Evolutionary conservation across 2,888 invertebrate genomes (phyloP).

Genomic region (Diaprepes abbreviatus): DNA sequence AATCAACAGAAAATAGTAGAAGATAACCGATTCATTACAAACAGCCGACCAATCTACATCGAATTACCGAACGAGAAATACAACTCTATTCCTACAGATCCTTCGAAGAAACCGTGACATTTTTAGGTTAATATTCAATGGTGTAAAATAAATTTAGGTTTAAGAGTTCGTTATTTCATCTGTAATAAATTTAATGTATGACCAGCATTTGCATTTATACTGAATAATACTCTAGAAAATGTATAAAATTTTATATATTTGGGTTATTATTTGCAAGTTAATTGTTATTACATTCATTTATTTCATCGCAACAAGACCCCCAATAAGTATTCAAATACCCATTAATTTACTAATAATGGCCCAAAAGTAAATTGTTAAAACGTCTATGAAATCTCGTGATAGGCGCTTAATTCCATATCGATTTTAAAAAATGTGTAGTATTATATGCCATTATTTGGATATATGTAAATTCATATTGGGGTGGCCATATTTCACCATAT

Average conservation of each 20-base stretch:
- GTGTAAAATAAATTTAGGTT: background rate
- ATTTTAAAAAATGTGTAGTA: background rate
- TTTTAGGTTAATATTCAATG: background rate
- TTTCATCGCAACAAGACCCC: no score
- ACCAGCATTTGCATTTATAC: background rate
- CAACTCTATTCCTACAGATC: constrained; percentile 26
- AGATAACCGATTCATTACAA: constrained; percentile 72
- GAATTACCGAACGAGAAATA: constrained; percentile 76
- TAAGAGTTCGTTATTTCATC: background rate
- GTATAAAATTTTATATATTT: background rate
- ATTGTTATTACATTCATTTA: no score
- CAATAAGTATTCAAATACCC: no score
- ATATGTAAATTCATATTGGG: background rate
- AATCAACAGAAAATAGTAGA: constrained; percentile 69
- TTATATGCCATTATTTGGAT: constrained; percentile 19
- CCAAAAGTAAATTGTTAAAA: no score
- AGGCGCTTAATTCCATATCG: no score
- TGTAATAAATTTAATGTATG: background rate
- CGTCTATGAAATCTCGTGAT: no score
- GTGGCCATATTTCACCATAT: background rate
- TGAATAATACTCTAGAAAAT: background rate
- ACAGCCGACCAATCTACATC: constrained; percentile 78
- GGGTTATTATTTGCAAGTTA: background rate
- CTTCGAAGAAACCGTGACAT: constrained; percentile 21
- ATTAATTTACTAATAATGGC: no score